phyloP scores from a whole-genome alignment of 2,888 invertebrate species.

The Meteorus colon region DNA sequence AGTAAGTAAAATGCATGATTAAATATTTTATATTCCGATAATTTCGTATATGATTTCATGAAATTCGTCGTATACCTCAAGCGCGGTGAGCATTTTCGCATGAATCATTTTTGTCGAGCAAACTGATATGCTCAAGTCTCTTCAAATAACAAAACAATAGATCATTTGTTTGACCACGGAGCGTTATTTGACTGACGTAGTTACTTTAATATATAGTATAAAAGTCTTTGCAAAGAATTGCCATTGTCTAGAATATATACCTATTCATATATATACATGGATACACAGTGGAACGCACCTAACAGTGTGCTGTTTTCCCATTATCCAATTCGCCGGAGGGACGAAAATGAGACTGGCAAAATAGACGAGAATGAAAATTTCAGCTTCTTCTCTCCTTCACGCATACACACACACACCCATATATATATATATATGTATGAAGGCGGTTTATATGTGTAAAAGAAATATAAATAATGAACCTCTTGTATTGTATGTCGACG shows the following conservation, averaged over 20 bases:
- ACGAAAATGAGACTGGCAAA: slow-evolving; percentile 15
- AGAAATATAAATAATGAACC: too few species aligned
- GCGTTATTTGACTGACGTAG: not conserved
- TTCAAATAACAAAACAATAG: not conserved
- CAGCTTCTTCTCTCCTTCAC: not conserved
- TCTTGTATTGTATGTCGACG: too few species aligned
- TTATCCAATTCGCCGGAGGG: slow-evolving; percentile 35
- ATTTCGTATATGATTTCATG: too few species aligned
- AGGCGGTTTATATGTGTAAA: too few species aligned
- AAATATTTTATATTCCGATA: too few species aligned
- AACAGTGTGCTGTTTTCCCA: slow-evolving; percentile 15
- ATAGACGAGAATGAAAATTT: slow-evolving; percentile 14
- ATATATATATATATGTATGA: too few species aligned
- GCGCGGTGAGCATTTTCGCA: too few species aligned
- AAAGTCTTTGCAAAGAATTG: slow-evolving; percentile 12
- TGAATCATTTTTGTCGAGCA: too few species aligned
- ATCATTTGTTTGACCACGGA: not conserved
- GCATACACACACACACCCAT: too few species aligned
- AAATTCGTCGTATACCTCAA: too few species aligned
- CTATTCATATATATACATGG: not conserved
- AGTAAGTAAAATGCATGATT: too few species aligned
- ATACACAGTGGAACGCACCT: not conserved
- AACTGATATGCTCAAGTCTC: not conserved
- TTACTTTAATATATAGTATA: slow-evolving; percentile 11
- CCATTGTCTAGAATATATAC: not conserved